Evolutionary conservation across 2,113 vertebrate genomes (phyloP).

Genomic region (Podiceps cristatus): DNA sequence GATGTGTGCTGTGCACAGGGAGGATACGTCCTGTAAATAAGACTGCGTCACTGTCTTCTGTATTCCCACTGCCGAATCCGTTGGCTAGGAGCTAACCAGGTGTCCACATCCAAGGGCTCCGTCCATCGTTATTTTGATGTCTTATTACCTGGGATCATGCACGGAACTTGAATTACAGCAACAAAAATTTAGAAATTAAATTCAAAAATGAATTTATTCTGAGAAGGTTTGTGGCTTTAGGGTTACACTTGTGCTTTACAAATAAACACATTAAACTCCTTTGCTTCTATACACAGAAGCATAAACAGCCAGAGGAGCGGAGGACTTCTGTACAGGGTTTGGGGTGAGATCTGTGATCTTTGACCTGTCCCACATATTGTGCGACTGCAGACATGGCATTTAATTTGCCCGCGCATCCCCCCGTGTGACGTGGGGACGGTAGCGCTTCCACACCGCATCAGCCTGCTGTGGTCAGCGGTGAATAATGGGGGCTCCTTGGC

Average conservation of each 20-base stretch:
- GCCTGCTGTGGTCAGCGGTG: rapidly evolving
- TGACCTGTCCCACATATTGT: neutral
- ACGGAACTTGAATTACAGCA: neutral
- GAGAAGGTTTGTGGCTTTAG: neutral
- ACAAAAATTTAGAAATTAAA: neutral
- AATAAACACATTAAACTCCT: neutral
- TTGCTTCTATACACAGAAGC: neutral
- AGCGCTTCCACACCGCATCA: no score
- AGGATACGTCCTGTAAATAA: neutral
- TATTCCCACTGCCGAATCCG: neutral
- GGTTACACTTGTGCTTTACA: neutral
- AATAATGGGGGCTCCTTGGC: rapidly evolving
- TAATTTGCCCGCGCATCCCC: neutral
- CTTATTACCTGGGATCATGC: neutral
- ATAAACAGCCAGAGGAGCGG: neutral
- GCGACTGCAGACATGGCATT: neutral
- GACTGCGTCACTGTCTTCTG: rapidly evolving
- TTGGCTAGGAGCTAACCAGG: neutral
- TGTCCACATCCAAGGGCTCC: neutral
- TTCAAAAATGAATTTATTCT: neutral
- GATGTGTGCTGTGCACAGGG: rapidly evolving
- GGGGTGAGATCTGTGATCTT: neutral
- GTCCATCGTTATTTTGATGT: neutral
- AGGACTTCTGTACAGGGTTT: neutral
- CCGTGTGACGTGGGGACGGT: neutral